Base-by-base conservation (phyloP, 2,888 invertebrate genomes). In the Geotrupes spiniger region DNA sequence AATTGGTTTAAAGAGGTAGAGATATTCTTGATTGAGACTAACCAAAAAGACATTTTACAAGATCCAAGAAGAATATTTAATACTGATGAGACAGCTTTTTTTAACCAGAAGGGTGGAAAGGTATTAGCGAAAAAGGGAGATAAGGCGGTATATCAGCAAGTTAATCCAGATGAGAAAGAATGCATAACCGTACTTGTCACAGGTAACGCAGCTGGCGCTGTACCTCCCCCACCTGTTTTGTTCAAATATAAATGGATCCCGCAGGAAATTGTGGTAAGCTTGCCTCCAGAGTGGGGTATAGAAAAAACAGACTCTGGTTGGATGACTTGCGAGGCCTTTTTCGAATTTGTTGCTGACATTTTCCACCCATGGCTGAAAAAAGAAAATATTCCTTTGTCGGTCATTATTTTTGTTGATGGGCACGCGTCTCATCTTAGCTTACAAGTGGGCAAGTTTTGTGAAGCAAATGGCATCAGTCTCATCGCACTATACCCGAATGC, bases 241-340 rank as follows among this genome's bases (percentile, higher is more conserved):
- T 69, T 60, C 46, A 46, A 55, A 17, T 66, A 69, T 49, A 51
- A 65, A 49, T 56, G 65, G 29, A 56, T 69, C 14, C 67, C 66
- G 9, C 40, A 48, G 42, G 46, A 46, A 39, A 46, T 67, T 17
- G 52, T 54, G 5, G 29, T 48, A 33, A 57, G 51, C 29, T 57
- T 69, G 36, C 67, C 68, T 40, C 39, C 54, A 51, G 59, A 53
- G 9, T 74, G 71, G 70, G 63, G 64, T 33, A 43, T 70, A 16
- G 71, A 71, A 47, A 68, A 61, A 53, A 68, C 64, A 66, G 71
- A 74, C 9, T 66, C 53, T 41, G 72, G 72, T 4, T 74, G 73
- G 75, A 76, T 70, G 71, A 72, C 65, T 6, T 54, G 61, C 1
- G 66, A 66, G 53, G 63, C 60, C 2, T 72, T 73, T 58, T 71